Evolutionary conservation across 2,888 invertebrate species (phyloP), one percentile per base, ranked within the genome.

Genomic region (Gisinianus flammeolus): DNA sequence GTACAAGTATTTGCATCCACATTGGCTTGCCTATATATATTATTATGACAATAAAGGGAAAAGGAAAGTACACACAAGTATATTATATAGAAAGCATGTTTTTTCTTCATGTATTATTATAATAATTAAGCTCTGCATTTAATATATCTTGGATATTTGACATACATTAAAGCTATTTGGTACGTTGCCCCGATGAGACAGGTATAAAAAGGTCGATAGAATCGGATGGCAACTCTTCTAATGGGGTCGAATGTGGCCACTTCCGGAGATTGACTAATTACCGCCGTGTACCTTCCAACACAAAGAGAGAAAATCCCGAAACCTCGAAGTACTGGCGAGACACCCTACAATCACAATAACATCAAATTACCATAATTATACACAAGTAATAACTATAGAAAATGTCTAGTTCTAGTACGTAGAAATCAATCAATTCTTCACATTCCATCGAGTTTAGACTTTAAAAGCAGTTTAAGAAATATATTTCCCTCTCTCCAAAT

Each of bases 171-270:
- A n/a, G 64, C 44, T 26, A 31, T 22, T 5, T 31, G 62, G 62
- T 33, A 79, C 33, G 72, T 70, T 33, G 56, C 72, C 52, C 81
- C 83, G 31, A 71, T 54, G 24, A 81, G 19, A 12, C 80, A 31
- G 6, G 78, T 74, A 73, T 84, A 84, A 52, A 83, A 82, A 10
- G 82, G 75, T 56, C 84, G 64, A 70, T 81, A 82, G n/a, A 81
- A 77, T 24, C 81, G 64, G 31, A 82, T 75, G 8, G 78, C 79
- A 58, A 78, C 71, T 52, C 77, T 76, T 28, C 78, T 81, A 54
- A 81, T 79, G 10, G 82, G 76, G 76, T 84, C 84, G 71, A 84
- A 84, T 3, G 81, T 84, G 5, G 81, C 80, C 19, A 83, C 76
- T 78, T 84, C 84, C 26, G 82, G 78, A 8, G 83, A 72, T 16